Base-by-base conservation (phyloP, 2,888 invertebrate genomes). In the Trissolcus brochymenae region DNA sequence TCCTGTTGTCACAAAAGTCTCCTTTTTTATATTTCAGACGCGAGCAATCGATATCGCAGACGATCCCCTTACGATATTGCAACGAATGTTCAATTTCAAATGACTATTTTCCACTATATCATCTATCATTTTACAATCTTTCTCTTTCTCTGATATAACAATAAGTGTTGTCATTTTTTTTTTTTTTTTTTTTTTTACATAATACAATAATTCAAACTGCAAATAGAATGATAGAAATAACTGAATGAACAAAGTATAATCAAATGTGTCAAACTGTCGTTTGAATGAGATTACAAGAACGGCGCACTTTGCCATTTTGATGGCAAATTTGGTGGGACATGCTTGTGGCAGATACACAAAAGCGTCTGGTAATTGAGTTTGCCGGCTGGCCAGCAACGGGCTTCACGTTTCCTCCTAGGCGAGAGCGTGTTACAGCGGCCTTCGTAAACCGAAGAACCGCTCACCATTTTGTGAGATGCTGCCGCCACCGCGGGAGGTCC, bases 1-100 rank as follows among this genome's bases (percentile, higher is more conserved):
- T 35, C 35, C 35, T 62, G 70, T 70, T 70, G 70, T 70, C 62
- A 70, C 50, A 70, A 70, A 54, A 70, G 43, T 62, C 70, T 61
- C 61, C 51, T 70, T 70, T 61, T 56, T 62, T 62, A 7, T 35
- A 35, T 35, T 35, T 35, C 35, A 35, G 11, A 54, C 56, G 41
- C 54, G 55, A 6, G 55, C 41, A 51, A 70, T 62, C 70, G 70
- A 70, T 62, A 61, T 55, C 56, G 50, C 55, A 17, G 55, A 56
- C 55, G 55, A 29, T 53, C 55, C n/a, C 25, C 25, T 4, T 25
- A 2, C 25, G 25, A 6, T 25, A 25, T 25, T 25, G 25, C 25
- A 1, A 25, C 2, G 4, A 25, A 25, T 25, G 2, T 25, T 25
- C 25, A 25, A 19, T 19, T 19, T n/a, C n/a, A n/a, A n/a, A n/a